phyloP scores from a whole-genome alignment of 1,140 invertebrate genomes.

The Leptonema lineaticorne region DNA sequence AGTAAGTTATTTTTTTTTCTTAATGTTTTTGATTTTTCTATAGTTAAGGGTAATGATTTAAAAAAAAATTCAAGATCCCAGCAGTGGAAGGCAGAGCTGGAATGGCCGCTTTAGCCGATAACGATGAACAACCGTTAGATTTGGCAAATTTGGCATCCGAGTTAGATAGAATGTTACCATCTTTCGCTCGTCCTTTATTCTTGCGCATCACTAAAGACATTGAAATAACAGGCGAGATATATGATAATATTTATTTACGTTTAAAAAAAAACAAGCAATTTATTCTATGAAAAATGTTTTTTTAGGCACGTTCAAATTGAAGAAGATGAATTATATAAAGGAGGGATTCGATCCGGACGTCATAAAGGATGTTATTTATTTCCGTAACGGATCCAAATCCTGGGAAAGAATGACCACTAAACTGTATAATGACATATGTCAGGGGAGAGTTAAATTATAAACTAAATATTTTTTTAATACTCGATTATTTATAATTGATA shows the following conservation, averaged over 20 bases:
- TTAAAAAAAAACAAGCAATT: background rate
- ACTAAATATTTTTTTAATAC: background rate
- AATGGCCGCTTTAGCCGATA: conserved; percentile 84
- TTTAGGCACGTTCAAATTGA: conserved; percentile 39
- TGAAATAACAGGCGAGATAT: conserved; percentile 56
- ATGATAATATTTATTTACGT: background rate
- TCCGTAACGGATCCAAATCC: conserved; percentile 87
- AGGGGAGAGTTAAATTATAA: conserved; percentile 36
- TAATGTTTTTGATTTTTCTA: background rate
- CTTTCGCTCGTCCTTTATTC: conserved; percentile 85
- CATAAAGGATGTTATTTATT: conserved; percentile 73
- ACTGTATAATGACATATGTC: conserved; percentile 34
- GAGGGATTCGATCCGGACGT: conserved; percentile 39
- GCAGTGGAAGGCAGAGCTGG: conserved; percentile 85
- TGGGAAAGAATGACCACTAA: conserved; percentile 34
- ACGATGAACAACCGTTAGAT: conserved; percentile 54
- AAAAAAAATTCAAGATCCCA: conserved; percentile 57
- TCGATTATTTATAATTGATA: no score
- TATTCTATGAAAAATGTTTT: conserved; percentile 18
- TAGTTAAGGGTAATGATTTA: background rate
- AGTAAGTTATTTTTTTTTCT: conserved; percentile 54
- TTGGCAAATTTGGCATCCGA: conserved; percentile 58
- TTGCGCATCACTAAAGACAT: conserved; percentile 67
- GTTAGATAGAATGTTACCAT: conserved; percentile 69
- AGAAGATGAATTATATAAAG: conserved; percentile 37